Conservation (phyloP, 2,888 invertebrate genomes). For the Xestia xanthographa region DNA sequence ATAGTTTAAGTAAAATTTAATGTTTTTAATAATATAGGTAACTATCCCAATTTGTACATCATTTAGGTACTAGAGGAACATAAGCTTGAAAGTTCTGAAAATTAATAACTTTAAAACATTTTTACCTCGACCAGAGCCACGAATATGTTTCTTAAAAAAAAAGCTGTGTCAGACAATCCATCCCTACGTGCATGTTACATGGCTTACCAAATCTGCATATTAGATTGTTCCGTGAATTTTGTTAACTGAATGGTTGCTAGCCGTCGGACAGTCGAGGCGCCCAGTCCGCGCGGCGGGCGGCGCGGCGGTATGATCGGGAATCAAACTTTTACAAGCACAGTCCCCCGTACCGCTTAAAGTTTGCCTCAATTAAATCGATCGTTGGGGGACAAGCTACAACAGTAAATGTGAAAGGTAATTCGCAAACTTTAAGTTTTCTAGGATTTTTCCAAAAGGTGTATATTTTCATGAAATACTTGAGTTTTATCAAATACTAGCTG, state of each 20-base stretch:
- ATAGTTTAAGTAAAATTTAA: not conserved
- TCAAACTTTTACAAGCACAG: conserved; percentile 66
- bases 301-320: conserved; percentile 54
- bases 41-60: not conserved
- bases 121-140: not conserved
- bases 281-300: conserved; percentile 32
- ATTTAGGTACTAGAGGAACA: not conserved
- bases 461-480: not conserved
- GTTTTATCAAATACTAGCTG: no score
- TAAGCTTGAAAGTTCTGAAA: not conserved
- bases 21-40: not conserved
- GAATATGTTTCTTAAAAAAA: conserved; percentile 6
- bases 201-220: conserved; percentile 76
- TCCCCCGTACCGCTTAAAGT: conserved; percentile 63
- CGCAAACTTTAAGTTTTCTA: not conserved
- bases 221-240: conserved; percentile 78
- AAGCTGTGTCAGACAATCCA: conserved; percentile 36
- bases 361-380: conserved; percentile 72
- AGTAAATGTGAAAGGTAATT: not conserved
- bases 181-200: conserved; percentile 64
- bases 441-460: not conserved
- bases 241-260: conserved; percentile 62
- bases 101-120: not conserved
- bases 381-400: conserved; percentile 37
- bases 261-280: conserved; percentile 51